phyloP scores from a whole-genome alignment of 1,140 invertebrate genomes.

The Dendroctonus valens region DNA sequence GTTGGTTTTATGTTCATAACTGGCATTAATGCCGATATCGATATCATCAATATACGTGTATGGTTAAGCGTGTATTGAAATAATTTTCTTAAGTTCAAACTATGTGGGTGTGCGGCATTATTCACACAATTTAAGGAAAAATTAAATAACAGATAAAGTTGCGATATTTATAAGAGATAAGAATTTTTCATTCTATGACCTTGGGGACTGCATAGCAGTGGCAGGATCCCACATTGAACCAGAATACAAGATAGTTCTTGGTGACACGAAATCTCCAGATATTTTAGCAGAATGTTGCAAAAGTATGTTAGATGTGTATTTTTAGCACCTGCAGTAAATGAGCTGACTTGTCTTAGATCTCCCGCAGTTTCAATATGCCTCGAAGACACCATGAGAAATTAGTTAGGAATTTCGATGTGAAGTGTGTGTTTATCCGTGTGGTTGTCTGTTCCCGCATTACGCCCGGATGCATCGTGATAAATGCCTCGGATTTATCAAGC shows the following conservation, averaged over 20 bases:
- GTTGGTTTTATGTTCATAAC: not conserved
- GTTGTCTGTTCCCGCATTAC: constrained; percentile 27
- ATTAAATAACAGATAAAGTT: too few species aligned
- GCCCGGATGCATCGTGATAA: constrained; percentile 31
- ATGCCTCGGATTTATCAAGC: constrained; percentile 30
- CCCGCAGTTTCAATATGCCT: not conserved
- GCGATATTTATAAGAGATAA: too few species aligned
- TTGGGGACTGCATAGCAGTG: too few species aligned
- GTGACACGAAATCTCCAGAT: not conserved
- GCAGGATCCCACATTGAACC: too few species aligned
- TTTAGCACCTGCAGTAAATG: too few species aligned
- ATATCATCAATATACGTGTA: too few species aligned
- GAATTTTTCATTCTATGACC: too few species aligned
- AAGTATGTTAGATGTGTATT: not conserved
- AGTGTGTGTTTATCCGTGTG: constrained; percentile 15
- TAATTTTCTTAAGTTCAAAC: too few species aligned
- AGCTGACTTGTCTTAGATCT: not conserved
- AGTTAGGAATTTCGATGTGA: constrained; percentile 19
- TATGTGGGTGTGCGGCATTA: too few species aligned
- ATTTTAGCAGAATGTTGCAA: not conserved
- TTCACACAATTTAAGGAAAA: too few species aligned
- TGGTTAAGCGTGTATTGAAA: too few species aligned
- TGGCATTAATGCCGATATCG: not conserved
- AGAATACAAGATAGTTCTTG: too few species aligned
- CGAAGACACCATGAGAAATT: constrained; percentile 10